phyloP scores from a whole-genome alignment of 2,113 vertebrate genomes.

The Megalops atlanticus region DNA sequence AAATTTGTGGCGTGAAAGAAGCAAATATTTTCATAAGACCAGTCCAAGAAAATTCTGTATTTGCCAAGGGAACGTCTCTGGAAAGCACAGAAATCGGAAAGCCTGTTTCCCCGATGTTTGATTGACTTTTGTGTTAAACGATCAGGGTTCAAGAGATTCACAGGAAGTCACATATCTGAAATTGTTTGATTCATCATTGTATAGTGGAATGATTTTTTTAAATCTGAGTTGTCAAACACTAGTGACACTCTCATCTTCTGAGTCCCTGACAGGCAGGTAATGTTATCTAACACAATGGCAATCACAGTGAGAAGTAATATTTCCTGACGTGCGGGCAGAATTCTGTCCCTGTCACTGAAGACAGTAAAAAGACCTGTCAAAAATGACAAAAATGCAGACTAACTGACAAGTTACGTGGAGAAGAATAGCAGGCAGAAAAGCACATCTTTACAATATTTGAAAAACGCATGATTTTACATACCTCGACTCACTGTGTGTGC shows the following conservation, averaged over 20 bases:
- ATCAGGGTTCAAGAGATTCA: neutral
- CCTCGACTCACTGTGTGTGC: no score
- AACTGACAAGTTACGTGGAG: neutral
- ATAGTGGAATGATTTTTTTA: neutral
- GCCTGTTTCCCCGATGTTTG: neutral
- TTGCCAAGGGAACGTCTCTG: no score
- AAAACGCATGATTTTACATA: no score
- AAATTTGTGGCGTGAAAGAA: neutral
- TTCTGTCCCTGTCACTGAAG: slow-evolving; percentile 25
- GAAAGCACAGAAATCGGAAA: neutral
- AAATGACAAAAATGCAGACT: neutral
- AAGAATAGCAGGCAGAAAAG: neutral
- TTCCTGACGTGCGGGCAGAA: slow-evolving; percentile 18
- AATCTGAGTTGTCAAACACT: neutral
- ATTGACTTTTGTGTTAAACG: neutral
- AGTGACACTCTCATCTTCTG: slow-evolving; percentile 14
- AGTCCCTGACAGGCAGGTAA: slow-evolving; percentile 35
- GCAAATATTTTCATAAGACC: neutral
- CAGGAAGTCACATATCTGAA: neutral
- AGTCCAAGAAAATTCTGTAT: neutral
- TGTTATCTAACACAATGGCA: slow-evolving; percentile 37
- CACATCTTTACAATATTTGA: no score
- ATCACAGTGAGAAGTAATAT: slow-evolving; percentile 29
- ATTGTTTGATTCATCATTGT: neutral
- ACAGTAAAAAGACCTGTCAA: neutral